These are phyloP conservation scores for Crepidodera aurea DNA, from an alignment of 2,888 invertebrate genomes.

Conservation along the genomic window DNA sequence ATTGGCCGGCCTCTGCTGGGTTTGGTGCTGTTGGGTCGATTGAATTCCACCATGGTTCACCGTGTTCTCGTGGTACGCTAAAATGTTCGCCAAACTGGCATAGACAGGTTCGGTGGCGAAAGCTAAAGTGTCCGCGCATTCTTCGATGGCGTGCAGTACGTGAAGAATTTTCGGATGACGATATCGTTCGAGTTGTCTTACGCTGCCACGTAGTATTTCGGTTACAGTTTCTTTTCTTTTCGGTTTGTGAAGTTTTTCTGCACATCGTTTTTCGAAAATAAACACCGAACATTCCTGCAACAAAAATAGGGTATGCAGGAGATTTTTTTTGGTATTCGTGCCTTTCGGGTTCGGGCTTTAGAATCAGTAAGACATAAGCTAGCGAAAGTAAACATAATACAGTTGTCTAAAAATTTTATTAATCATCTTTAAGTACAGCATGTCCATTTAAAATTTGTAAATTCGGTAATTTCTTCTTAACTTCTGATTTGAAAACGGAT, in stretches of 20 bases:
- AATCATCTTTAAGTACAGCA: constrained; percentile 74
- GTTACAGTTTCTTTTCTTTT: constrained; percentile 91
- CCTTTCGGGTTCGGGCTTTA: no score
- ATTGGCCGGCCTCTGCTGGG: constrained; percentile 66
- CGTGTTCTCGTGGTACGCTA: constrained; percentile 79
- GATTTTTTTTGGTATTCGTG: no score
- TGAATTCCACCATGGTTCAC: constrained; percentile 60
- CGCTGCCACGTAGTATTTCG: constrained; percentile 82
- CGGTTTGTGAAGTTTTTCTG: constrained; percentile 92
- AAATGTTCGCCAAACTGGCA: constrained; percentile 87
- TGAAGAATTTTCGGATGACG: constrained; percentile 84
- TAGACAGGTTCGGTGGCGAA: constrained; percentile 94
- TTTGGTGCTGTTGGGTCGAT: constrained; percentile 57
- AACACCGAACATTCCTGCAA: constrained; percentile 92
- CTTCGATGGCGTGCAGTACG: constrained; percentile 78
- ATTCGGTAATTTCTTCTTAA: constrained; percentile 74
- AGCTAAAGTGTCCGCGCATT: constrained; percentile 86
- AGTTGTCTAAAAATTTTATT: not conserved
- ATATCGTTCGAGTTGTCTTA: constrained; percentile 80
- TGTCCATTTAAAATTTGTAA: constrained; percentile 86
- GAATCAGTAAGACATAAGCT: no score
- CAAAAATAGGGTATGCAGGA: no score
- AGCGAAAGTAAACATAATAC: not conserved
- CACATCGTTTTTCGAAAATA: constrained; percentile 90
- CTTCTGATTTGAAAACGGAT: constrained; percentile 72